Conservation (phyloP, 2,113 vertebrate species). For the Pelecanoides urinatrix region DNA sequence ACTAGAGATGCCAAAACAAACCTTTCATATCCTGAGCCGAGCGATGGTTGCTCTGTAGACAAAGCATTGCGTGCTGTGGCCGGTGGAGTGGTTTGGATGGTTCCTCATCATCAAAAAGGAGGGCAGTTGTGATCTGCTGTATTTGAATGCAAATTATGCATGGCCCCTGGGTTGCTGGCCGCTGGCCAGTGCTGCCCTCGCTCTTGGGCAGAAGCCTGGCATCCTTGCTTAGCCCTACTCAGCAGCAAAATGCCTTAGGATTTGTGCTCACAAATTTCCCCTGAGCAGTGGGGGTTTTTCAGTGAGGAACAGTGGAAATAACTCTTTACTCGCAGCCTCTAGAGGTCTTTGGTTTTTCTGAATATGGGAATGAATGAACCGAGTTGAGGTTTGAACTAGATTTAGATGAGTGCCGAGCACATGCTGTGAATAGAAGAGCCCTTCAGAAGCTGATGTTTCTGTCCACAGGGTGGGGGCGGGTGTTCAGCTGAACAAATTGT, state of each 20-base stretch:
- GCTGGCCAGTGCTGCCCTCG: background rate
- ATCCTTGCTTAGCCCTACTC: background rate
- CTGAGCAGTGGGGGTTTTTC: background rate
- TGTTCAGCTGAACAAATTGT: slow-evolving; percentile 47
- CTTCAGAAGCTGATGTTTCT: background rate
- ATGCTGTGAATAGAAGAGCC: background rate
- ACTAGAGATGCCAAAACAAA: background rate
- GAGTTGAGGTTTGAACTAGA: background rate
- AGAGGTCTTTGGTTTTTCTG: background rate
- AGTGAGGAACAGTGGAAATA: background rate
- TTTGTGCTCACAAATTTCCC: background rate
- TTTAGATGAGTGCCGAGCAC: background rate
- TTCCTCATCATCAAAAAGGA: background rate
- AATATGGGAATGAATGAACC: background rate
- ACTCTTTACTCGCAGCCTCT: background rate
- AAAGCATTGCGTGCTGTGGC: background rate
- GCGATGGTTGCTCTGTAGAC: background rate
- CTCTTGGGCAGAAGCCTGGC: background rate
- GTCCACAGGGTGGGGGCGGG: background rate
- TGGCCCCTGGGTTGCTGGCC: background rate
- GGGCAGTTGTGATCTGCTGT: background rate
- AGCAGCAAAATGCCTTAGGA: background rate
- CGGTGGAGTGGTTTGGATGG: background rate
- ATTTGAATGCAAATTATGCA: background rate
- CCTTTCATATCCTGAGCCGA: background rate